Base-by-base conservation (phyloP, 2,797 vertebrate genomes). In the Pangasius macronema region DNA sequence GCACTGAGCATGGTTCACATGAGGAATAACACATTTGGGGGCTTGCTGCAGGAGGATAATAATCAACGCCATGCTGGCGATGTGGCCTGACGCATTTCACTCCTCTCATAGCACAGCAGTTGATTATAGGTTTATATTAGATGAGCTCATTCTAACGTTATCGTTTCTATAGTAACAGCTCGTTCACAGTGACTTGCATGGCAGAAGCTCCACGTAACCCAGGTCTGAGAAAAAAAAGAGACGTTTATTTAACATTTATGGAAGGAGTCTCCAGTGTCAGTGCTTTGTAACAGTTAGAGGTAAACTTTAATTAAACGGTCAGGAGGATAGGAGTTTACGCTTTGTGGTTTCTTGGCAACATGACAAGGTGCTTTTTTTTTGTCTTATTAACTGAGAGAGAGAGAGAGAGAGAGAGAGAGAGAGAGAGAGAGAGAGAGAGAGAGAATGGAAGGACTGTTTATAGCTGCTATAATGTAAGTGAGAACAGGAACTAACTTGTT, bases 401-500 rank as follows among this genome's bases (percentile, higher is more conserved):
- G 46, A 46, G 46, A 46, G 46, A 46, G 46, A 46, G 46, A 46
- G 46, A 46, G 46, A 46, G 46, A 42, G 42, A 42, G 42, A 42
- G 42, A 42, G 42, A 42, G 42, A 42, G 42, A 42, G 42, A 42
- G 42, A 46, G 46, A 27, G 5, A 49, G 30, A 6, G 61, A 11
- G 87, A 84, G 46, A 11, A 24, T 3, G 0, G 16, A 5, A 24
- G 14, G 67, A 8, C 33, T n/a, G 46, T 51, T 76, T 76, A 10
- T 11, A 84, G 90, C 87, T 88, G 16, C 75, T 77, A 5, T 77
- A 53, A 11, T 8, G n/a, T 0, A 33, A 30, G 49, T 36, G 7
- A 36, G 30, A 79, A 79, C 18, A 33, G 16, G 49, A 53, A 77
- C 3, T 20, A 7, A 53, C 75, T 53, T 33, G 24, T 76, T 53